Evolutionary conservation across 2,113 vertebrate genomes (phyloP), one percentile per base, ranked within the genome.

Genomic region (Xiphophorus couchianus): DNA sequence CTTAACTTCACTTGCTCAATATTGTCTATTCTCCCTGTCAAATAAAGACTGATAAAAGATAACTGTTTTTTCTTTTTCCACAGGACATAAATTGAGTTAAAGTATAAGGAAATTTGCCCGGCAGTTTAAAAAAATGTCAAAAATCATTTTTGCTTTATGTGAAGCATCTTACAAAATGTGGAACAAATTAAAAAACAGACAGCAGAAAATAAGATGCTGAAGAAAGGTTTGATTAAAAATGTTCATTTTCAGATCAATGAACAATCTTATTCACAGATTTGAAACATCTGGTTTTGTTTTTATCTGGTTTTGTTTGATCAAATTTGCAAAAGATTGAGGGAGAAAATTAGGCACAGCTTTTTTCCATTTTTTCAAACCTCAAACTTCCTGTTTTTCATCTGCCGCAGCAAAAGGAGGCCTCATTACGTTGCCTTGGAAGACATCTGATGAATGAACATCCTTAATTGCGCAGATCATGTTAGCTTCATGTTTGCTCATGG

Each of bases 391-490:
- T 33, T 37, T 86, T 65, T 66, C 75, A 74, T 79, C 67, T 64
- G 39, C 79, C 73, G 58, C 27, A 31, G 70, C 76, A 69, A 51
- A 54, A 44, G 74, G 72, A 81, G 65, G 58, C 62, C 71, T 72
- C 29, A 81, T 82, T 74, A 76, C 71, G 64, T 54, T 28, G 77
- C 68, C 68, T 76, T 86, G 81, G 69, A 82, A 78, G 71, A 78
- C 72, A 73, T 69, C 42, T 83, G 83, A 88, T 66, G 78, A 86
- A 86, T 80, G 78, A 87, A 84, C 83, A 81, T 54, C 66, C 74
- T 85, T 85, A 86, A 87, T 84, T 86, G 84, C 71, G 80, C 78
- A 88, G 78, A 87, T 90, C 69, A 81, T 84, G 82, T 87, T 66
- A 73, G 64, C 63, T 17, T 78, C 64, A 69, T 76, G 73, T 83